Conservation (phyloP, 2,113 vertebrate species). For the Apteryx mantelli region DNA sequence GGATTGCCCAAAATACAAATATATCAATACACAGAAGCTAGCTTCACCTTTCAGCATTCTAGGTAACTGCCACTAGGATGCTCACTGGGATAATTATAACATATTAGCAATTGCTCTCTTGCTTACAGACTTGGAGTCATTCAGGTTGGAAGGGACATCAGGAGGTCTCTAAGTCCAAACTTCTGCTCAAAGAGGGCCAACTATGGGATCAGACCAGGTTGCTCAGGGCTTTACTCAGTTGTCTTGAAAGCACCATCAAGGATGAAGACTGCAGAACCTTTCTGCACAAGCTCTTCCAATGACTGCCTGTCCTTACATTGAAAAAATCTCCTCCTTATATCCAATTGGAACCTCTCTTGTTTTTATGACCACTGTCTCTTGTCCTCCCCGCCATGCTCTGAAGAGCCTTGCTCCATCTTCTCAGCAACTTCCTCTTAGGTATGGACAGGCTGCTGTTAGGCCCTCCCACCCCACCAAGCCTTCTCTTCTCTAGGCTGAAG, state of each 20-base stretch:
- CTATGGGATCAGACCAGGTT: background rate
- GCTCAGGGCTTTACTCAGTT: background rate
- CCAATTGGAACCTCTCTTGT: no score
- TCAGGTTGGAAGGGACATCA: background rate
- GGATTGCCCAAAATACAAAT: background rate
- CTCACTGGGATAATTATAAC: background rate
- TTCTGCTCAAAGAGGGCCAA: background rate
- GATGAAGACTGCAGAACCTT: background rate
- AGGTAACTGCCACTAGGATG: background rate
- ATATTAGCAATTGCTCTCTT: background rate
- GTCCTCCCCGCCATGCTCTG: no score
- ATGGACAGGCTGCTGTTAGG: background rate
- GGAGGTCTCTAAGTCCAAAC: background rate
- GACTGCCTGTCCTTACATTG: no score
- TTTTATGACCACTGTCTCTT: background rate
- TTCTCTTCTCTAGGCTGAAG: background rate
- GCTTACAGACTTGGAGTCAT: background rate
- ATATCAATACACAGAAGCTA: fast-evolving
- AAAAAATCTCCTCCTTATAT: no score
- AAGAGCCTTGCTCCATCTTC: background rate
- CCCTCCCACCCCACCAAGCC: background rate
- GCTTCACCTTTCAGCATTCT: background rate
- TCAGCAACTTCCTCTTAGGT: background rate
- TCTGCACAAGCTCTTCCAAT: background rate
- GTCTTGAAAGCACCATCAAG: background rate